Conservation (phyloP, 2,113 vertebrate genomes). For the Chamaetylas fuelleborni region DNA sequence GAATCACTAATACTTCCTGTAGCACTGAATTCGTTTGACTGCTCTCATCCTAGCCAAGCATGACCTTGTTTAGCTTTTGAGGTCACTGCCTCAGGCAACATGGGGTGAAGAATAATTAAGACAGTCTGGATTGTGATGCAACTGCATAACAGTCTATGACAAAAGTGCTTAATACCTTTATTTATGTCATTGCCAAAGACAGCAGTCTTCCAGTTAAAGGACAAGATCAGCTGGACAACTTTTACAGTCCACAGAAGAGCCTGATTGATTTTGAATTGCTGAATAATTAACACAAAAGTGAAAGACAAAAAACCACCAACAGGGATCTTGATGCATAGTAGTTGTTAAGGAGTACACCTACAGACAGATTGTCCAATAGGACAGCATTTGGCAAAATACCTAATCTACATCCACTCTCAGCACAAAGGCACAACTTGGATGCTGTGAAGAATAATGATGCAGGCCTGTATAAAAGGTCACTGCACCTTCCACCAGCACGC, state of each 20-base stretch:
- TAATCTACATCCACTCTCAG: background rate
- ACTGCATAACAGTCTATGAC: background rate
- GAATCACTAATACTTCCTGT: slow-evolving; percentile 15
- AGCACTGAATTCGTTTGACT: background rate
- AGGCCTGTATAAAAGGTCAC: background rate
- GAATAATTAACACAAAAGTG: background rate
- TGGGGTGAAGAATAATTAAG: slow-evolving; percentile 27
- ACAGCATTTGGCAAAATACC: background rate
- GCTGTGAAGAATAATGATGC: background rate
- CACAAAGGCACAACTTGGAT: background rate
- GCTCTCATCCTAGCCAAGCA: slow-evolving; percentile 3
- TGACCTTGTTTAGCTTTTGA: slow-evolving; percentile 1
- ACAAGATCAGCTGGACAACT: background rate
- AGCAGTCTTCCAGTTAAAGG: background rate
- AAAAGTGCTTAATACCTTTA: background rate
- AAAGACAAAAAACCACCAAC: background rate
- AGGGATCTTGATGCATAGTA: fast-evolving
- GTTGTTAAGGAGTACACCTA: background rate
- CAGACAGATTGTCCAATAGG: background rate
- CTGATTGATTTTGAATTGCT: background rate
- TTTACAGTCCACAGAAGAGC: background rate
- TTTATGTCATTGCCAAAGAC: background rate
- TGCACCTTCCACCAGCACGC: background rate
- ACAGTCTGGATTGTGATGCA: slow-evolving; percentile 33
- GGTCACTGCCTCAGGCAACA: background rate